Evolutionary conservation across 2,113 vertebrate species (phyloP), one percentile per base, ranked within the genome.

Genomic region (Cheilinus undulatus): DNA sequence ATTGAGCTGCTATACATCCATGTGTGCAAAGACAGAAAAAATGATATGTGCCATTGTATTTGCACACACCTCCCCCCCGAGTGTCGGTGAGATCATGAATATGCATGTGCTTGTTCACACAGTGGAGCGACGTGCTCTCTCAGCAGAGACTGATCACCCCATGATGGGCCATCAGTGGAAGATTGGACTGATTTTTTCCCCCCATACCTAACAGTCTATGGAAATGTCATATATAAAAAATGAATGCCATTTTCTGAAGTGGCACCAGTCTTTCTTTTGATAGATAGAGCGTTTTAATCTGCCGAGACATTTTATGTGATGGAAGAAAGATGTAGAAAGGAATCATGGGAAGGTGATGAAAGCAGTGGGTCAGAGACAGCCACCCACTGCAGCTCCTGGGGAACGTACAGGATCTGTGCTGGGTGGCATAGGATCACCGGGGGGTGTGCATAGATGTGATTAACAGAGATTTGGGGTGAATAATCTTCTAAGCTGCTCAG

Each of bases 401-500:
- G 23, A 61, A 67, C 14, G 22, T 51, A 32, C 50, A 68, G 61
- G 40, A 45, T 71, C 53, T 80, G 51, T 61, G 57, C 51, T 57
- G 51, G 63, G 74, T 76, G 83, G 78, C 68, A 69, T 61, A 52
- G 64, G 69, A 45, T 78, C 71, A 66, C 51, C 66, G 64, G 58
- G 61, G 76, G 69, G 75, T 69, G 72, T 83, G 80, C 68, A 66
- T 69, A 42, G 56, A 89, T 82, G 83, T 85, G 88, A 92, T 93
- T 90, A 91, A 84, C 72, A 50, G 60, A 86, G 85, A 90, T 93
- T 90, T 92, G 85, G 79, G 86, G 69, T 88, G 77, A 89, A 89
- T 92, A 90, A 92, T 91, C 89, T 84, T 50, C 79, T 91, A 84
- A 92, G 73, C 86, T 70, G 84, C 88, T 91, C 81, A 86, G 72